Conservation (phyloP, 2,797 vertebrate genomes). For the Sciurus carolinensis region DNA sequence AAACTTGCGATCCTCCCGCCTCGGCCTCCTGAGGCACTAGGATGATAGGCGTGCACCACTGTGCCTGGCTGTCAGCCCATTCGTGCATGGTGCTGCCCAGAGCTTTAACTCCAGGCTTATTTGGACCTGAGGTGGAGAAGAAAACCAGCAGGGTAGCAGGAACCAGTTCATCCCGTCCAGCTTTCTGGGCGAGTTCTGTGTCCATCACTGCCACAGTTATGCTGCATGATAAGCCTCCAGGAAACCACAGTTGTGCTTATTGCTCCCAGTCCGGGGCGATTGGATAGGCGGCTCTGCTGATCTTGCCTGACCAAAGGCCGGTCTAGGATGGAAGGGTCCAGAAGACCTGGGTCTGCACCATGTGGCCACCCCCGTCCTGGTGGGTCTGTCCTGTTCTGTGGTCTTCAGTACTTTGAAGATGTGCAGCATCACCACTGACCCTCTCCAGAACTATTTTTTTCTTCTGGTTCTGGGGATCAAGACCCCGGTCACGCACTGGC, state of each 20-base stretch:
- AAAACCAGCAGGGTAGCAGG: background rate
- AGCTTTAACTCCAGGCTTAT: background rate
- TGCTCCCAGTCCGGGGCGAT: background rate
- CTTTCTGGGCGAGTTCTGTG: constrained; percentile 15
- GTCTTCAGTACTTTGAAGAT: no score
- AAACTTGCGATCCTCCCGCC: no score
- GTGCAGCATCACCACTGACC: no score
- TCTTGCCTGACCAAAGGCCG: background rate
- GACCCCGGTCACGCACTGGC: no score
- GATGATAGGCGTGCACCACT: no score
- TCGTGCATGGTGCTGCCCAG: background rate
- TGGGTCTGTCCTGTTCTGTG: no score
- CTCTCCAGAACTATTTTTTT: no score
- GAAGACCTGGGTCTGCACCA: background rate
- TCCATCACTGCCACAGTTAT: background rate
- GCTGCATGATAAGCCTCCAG: background rate
- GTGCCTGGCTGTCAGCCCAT: background rate
- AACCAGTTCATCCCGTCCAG: background rate
- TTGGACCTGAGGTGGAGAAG: background rate
- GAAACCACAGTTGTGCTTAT: background rate
- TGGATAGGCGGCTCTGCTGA: background rate
- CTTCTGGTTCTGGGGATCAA: no score
- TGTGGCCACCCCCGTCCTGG: no score
- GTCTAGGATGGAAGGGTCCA: background rate
- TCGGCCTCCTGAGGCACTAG: no score